These are phyloP conservation scores for Pterocles orientalis DNA, from an alignment of 2,113 vertebrate genomes.

Conservation along the genomic window DNA sequence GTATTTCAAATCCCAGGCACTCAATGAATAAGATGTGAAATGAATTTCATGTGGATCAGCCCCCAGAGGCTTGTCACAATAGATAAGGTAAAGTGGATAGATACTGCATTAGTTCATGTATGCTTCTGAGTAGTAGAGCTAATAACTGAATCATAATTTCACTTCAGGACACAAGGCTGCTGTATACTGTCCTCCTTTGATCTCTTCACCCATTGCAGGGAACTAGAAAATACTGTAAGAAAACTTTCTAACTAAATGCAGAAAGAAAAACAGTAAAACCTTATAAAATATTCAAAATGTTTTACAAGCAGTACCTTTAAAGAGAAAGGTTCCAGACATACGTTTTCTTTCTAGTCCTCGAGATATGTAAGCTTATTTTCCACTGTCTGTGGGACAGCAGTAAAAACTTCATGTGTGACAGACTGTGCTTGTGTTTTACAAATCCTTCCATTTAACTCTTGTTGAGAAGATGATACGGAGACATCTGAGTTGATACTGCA, in stretches of 20 bases:
- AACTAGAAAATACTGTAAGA: slow-evolving; percentile 5
- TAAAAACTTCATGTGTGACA: background rate
- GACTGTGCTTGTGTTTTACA: background rate
- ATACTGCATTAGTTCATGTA: slow-evolving; percentile 62
- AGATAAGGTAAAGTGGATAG: slow-evolving; percentile 73
- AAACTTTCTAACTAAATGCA: slow-evolving; percentile 4
- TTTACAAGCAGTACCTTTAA: background rate
- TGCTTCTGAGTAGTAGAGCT: slow-evolving; percentile 66
- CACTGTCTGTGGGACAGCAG: background rate
- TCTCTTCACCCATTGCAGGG: slow-evolving; percentile 45
- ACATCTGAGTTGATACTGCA: background rate
- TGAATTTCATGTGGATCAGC: slow-evolving; percentile 67
- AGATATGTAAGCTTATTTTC: background rate
- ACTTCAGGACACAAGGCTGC: slow-evolving; percentile 65
- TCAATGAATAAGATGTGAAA: slow-evolving; percentile 76
- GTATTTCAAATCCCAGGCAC: slow-evolving; percentile 71
- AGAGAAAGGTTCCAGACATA: background rate
- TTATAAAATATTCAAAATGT: background rate
- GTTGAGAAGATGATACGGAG: background rate
- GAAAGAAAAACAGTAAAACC: background rate
- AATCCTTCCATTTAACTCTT: background rate
- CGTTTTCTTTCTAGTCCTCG: background rate
- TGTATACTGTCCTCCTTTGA: slow-evolving; percentile 66
- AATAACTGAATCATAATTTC: slow-evolving; percentile 77
- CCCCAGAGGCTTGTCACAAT: slow-evolving; percentile 76